A percentile compares a stretch with the other conserved stretches of the same genome.
These are phyloP conservation scores for Micromesistius poutassou DNA, from an alignment of 2,797 vertebrate genomes.

Conservation along the genomic window DNA sequence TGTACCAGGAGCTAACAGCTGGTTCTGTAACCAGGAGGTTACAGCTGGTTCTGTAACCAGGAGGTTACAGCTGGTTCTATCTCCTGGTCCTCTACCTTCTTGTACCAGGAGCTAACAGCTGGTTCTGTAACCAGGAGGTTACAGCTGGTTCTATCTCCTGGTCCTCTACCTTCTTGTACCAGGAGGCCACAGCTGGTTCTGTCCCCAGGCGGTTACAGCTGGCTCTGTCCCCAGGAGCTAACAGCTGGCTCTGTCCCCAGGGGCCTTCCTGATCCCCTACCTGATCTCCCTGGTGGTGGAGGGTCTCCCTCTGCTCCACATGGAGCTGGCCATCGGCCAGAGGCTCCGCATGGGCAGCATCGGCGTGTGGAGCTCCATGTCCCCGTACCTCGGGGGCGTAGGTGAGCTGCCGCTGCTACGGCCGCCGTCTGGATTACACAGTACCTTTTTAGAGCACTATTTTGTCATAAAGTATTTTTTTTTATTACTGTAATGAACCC, in stretches of 20 bases:
- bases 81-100: slow-evolving; percentile 29
- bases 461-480: too few relatives aligned
- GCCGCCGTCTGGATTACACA: background rate
- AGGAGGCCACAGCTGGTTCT: too few relatives aligned
- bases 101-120: too few relatives aligned
- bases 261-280: slow-evolving; percentile 85
- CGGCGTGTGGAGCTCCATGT: slow-evolving; percentile 78
- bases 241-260: slow-evolving; percentile 51
- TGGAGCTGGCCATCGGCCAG: slow-evolving; percentile 82
- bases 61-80: too few relatives aligned
- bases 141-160: too few relatives aligned
- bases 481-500: too few relatives aligned
- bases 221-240: background rate
- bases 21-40: background rate
- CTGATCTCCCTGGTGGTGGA: slow-evolving; percentile 76
- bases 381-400: slow-evolving; percentile 76
- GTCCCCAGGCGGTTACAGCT: slow-evolving; percentile 28
- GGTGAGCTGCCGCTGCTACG: slow-evolving; percentile 61
- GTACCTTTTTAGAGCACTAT: background rate
- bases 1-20: too few relatives aligned
- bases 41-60: background rate
- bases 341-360: slow-evolving; percentile 77
- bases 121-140: too few relatives aligned
- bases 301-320: slow-evolving; percentile 80
- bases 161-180: too few relatives aligned